A percentile compares a stretch with the other conserved stretches of the same genome.
phyloP scores from a whole-genome alignment of 1,140 invertebrate genomes.

The Apolygus lucorum region DNA sequence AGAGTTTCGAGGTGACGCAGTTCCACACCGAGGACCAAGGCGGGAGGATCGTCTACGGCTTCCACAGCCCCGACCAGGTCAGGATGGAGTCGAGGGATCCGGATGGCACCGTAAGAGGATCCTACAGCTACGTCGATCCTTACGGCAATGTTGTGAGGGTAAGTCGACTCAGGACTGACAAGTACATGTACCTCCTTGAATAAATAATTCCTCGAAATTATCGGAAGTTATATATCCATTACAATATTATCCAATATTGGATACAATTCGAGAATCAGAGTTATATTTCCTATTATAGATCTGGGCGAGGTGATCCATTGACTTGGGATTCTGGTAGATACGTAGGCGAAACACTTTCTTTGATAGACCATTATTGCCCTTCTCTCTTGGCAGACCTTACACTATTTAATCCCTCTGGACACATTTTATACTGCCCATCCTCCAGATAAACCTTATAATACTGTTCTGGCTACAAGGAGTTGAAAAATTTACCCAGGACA shows the following conservation, averaged over 20 bases:
- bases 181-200: background rate
- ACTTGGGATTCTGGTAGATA: too few species aligned
- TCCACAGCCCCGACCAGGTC: slow-evolving; percentile 33
- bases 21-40: slow-evolving; percentile 30
- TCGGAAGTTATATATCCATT: background rate
- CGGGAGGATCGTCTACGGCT: slow-evolving; percentile 33
- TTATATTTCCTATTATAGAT: background rate
- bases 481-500: too few species aligned
- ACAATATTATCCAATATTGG: background rate
- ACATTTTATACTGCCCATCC: too few species aligned
- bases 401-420: too few species aligned
- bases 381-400: too few species aligned
- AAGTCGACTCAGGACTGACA: slow-evolving; percentile 9
- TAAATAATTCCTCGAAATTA: background rate
- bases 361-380: too few species aligned
- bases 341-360: too few species aligned
- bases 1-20: slow-evolving; percentile 21
- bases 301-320: too few species aligned
- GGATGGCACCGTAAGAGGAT: slow-evolving; percentile 39
- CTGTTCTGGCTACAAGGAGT: too few species aligned
- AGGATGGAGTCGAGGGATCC: slow-evolving; percentile 35
- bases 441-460: too few species aligned
- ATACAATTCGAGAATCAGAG: background rate
- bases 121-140: slow-evolving; percentile 40
- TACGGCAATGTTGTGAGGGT: slow-evolving; percentile 38